A percentile compares a stretch with the other conserved stretches of the same genome.
Evolutionary conservation across 2,113 vertebrate species (phyloP).

Genomic region (Numenius arquata): DNA sequence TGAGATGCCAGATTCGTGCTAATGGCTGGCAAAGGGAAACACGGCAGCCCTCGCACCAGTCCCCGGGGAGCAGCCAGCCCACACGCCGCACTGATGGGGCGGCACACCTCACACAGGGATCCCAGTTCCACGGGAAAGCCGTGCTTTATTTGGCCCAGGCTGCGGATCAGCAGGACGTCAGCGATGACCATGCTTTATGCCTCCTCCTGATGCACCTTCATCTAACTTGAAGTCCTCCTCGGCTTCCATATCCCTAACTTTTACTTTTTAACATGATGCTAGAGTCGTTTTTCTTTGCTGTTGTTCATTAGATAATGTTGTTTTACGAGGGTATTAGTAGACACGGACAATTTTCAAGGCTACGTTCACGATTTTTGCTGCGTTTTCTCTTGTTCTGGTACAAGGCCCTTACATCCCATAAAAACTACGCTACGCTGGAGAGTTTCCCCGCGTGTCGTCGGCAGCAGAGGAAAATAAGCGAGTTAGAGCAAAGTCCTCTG

Average conservation of each 20-base stretch:
- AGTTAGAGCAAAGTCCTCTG: background rate
- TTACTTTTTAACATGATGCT: background rate
- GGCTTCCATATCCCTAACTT: background rate
- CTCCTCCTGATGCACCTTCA: background rate
- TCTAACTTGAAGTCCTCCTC: background rate
- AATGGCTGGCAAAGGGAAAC: background rate
- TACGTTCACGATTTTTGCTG: background rate
- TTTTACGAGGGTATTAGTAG: background rate
- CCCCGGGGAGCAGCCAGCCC: background rate
- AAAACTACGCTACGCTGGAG: accelerated
- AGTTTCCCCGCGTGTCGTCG: accelerated
- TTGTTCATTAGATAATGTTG: background rate
- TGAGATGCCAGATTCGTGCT: background rate
- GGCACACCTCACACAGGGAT: accelerated
- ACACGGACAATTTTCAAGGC: background rate
- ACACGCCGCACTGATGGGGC: accelerated
- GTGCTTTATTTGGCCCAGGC: background rate
- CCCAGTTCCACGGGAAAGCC: background rate
- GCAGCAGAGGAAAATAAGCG: background rate
- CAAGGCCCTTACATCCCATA: background rate
- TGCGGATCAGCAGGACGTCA: background rate
- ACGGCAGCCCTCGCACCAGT: background rate
- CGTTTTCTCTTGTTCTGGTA: background rate
- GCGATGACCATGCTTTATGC: background rate
- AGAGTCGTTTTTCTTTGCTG: background rate